A percentile compares a stretch with the other conserved stretches of the same genome.
These are phyloP conservation scores for Chrysemys picta DNA, from an alignment of 2,113 vertebrate genomes.

Conservation along the genomic window DNA sequence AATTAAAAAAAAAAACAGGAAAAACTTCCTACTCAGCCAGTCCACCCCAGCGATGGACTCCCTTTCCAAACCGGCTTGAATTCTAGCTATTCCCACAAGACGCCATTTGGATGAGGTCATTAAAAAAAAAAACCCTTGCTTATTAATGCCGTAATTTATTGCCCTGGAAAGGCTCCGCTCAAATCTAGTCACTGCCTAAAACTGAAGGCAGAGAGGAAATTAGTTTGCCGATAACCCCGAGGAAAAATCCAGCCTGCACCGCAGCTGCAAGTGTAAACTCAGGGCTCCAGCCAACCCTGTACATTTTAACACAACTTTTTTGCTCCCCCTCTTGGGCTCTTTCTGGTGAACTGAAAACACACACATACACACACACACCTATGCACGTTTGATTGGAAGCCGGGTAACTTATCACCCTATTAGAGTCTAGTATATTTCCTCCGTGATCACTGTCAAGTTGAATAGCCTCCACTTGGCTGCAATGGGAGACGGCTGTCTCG, in stretches of 20 bases:
- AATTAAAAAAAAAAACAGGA: no score
- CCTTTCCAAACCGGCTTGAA: background rate
- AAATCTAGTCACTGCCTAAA: background rate
- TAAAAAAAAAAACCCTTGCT: background rate
- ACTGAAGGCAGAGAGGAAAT: background rate
- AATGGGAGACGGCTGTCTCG: background rate
- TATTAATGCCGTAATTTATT: background rate
- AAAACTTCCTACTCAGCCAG: background rate
- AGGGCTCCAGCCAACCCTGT: background rate
- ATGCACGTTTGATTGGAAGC: background rate
- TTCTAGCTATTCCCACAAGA: background rate
- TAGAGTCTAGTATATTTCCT: background rate
- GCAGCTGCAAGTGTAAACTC: background rate
- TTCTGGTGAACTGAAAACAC: background rate
- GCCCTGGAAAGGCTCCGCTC: background rate
- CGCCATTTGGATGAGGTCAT: background rate
- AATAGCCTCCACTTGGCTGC: background rate
- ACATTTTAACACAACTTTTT: background rate
- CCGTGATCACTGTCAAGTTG: constrained; percentile 45
- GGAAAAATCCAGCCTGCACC: background rate
- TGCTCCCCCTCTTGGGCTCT: background rate
- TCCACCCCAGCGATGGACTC: background rate
- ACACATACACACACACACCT: background rate
- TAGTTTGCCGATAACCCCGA: background rate
- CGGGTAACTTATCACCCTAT: background rate